These are phyloP conservation scores for Phyllostomus discolor DNA, from an alignment of 2,113 vertebrate species.

Conservation along the genomic window DNA sequence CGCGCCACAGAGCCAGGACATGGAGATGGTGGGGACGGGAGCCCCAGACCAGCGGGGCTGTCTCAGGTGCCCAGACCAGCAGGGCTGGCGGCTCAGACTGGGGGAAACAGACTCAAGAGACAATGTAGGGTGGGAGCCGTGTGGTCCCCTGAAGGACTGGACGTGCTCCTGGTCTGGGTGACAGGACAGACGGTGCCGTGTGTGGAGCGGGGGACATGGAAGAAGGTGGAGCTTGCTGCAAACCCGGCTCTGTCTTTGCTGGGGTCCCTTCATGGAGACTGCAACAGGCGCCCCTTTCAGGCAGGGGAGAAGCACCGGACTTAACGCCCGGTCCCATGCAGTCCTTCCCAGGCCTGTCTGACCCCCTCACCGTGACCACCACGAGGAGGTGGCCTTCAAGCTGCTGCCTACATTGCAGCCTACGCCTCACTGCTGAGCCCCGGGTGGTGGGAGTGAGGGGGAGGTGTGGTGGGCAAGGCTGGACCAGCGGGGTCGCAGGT, in stretches of 20 bases:
- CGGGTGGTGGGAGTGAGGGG: neutral
- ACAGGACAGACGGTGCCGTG: fast-evolving
- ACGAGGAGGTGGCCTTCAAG: neutral
- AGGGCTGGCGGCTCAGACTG: fast-evolving
- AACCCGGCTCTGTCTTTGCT: neutral
- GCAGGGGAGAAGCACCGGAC: no score
- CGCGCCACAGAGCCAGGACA: neutral
- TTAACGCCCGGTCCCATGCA: no score
- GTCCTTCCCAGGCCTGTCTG: neutral
- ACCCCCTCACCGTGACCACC: neutral
- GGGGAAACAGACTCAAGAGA: neutral
- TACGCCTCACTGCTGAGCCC: neutral
- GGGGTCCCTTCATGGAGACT: neutral
- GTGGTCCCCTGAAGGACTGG: neutral
- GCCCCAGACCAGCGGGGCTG: neutral
- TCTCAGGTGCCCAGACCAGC: neutral
- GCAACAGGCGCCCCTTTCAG: fast-evolving
- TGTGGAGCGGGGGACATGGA: neutral
- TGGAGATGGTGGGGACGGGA: neutral
- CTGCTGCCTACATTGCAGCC: neutral
- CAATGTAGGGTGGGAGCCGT: neutral
- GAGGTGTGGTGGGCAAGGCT: neutral
- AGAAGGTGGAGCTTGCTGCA: neutral
- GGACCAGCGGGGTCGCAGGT: neutral
- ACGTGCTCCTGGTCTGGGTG: neutral